Conservation (phyloP, 2,888 invertebrate genomes). For the Yponomeuta malinellus region DNA sequence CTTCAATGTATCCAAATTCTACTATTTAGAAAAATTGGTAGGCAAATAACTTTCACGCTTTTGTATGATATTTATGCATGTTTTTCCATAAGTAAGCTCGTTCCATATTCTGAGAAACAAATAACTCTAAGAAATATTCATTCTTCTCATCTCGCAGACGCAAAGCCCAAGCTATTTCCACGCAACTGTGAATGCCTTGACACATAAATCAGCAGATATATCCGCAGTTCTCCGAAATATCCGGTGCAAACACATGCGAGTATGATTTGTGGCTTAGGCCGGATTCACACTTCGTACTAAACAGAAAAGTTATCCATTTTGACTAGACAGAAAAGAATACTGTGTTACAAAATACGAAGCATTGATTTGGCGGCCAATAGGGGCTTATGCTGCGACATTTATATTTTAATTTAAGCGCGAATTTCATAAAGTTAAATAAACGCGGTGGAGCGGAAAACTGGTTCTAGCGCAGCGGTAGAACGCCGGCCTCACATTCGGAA, state of each 20-base stretch:
- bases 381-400: no score
- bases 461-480: no score
- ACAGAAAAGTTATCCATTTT: not conserved
- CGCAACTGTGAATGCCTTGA: constrained; percentile 15
- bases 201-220: constrained; percentile 28
- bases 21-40: no score
- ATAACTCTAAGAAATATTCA: not conserved
- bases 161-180: not conserved
- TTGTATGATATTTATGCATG: not conserved
- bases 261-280: constrained; percentile 27
- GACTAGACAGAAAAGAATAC: no score
- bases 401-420: no score
- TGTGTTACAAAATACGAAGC: no score
- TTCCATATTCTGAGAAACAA: not conserved
- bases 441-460: no score
- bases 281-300: constrained; percentile 18
- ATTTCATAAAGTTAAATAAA: no score
- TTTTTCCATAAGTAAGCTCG: not conserved
- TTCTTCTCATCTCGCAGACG: not conserved
- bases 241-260: constrained; percentile 22
- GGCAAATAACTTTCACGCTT: no score
- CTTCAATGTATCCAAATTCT: no score
- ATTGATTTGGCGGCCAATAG: no score
- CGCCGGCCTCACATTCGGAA: no score
- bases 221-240: constrained; percentile 27